These are phyloP conservation scores for Phoxinus dragarum DNA, from an alignment of 2,797 vertebrate species.

Conservation along the genomic window DNA sequence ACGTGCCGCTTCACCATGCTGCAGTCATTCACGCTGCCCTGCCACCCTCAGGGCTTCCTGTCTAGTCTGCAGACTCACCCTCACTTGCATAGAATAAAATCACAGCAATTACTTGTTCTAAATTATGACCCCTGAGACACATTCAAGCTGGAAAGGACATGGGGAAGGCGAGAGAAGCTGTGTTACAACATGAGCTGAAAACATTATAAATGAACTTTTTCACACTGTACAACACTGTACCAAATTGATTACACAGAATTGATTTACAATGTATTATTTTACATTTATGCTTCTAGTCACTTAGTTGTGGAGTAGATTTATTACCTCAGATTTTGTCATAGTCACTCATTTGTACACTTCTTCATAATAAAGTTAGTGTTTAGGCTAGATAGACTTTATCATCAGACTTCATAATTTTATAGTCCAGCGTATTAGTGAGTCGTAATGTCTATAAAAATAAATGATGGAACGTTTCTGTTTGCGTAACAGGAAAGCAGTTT, in stretches of 20 bases:
- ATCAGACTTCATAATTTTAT: not conserved
- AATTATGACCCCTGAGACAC: constrained; percentile 51
- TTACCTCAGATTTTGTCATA: not conserved
- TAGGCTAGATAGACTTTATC: not conserved
- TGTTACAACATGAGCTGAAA: not conserved
- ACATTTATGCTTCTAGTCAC: not conserved
- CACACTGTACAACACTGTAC: not conserved
- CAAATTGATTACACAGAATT: not conserved
- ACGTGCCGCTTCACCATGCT: constrained; percentile 62
- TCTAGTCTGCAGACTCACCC: constrained; percentile 40
- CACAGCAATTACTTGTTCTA: constrained; percentile 61
- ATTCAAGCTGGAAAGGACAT: constrained; percentile 38
- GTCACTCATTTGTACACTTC: not conserved
- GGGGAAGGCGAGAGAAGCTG: not conserved
- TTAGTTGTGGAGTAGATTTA: not conserved
- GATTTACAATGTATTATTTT: not conserved
- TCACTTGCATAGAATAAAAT: constrained; percentile 43
- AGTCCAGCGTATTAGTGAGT: not conserved
- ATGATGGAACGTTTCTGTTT: not conserved
- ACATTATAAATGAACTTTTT: not conserved
- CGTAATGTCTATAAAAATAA: not conserved
- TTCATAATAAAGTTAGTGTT: not conserved
- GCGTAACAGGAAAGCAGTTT: not conserved
- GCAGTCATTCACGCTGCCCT: constrained; percentile 32
- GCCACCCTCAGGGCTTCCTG: constrained; percentile 61